These are phyloP conservation scores for Xiphydria camelus DNA, from an alignment of 2,888 invertebrate genomes.

Conservation along the genomic window DNA sequence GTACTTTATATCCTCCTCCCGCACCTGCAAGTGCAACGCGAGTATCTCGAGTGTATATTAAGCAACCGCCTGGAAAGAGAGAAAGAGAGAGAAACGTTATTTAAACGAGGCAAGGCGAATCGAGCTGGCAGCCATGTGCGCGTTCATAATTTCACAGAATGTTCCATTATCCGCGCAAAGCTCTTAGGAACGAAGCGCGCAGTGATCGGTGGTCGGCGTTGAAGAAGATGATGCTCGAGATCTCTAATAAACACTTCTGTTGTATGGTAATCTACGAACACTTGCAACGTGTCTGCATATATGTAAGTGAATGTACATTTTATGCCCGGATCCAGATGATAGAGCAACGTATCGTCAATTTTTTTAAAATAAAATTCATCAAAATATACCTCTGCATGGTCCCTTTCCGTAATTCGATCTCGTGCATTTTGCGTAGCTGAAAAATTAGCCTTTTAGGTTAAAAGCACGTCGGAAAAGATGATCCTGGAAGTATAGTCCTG, in stretches of 20 bases:
- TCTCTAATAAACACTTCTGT: constrained; percentile 47
- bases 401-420: too few species aligned
- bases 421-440: too few species aligned
- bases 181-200: neutral
- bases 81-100: constrained; percentile 3
- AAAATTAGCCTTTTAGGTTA: too few species aligned
- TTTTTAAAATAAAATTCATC: too few species aligned
- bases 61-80: too few species aligned
- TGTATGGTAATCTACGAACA: constrained; percentile 49
- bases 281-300: constrained; percentile 17
- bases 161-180: neutral
- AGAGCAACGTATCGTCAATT: neutral
- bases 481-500: too few species aligned
- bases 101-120: neutral
- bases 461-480: too few species aligned
- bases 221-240: neutral
- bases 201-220: too few species aligned
- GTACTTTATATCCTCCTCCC: too few species aligned
- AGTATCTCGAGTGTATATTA: too few species aligned
- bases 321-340: neutral
- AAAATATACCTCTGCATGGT: too few species aligned
- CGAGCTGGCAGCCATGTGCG: neutral
- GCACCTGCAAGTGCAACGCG: too few species aligned
- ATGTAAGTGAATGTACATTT: neutral
- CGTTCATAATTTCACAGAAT: constrained; percentile 1